Conservation (phyloP, 2,797 vertebrate genomes). For the Hemibagrus guttatus region DNA sequence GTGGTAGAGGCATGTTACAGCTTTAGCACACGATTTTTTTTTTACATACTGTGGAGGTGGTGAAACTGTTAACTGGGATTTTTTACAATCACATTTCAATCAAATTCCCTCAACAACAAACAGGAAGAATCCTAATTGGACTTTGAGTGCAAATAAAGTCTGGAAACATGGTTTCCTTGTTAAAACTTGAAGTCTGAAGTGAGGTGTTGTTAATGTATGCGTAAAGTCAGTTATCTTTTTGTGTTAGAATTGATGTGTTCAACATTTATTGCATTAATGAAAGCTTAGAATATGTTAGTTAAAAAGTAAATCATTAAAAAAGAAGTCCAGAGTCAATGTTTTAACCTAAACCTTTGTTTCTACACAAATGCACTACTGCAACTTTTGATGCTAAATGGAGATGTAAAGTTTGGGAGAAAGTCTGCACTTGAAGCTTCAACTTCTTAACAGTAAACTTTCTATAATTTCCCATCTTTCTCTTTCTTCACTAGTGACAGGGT, state of each 20-base stretch:
- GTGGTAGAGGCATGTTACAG: neutral
- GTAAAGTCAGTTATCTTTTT: neutral
- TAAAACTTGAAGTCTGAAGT: neutral
- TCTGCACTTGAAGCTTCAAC: neutral
- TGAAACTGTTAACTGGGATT: neutral
- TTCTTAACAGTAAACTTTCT: neutral
- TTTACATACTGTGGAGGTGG: neutral
- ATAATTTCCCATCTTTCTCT: neutral
- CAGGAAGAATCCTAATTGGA: neutral
- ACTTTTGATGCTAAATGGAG: neutral
- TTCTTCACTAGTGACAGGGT: neutral
- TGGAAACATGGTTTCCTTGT: neutral
- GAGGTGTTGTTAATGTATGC: neutral
- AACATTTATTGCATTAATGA: neutral
- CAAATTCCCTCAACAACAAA: neutral
- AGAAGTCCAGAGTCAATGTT: neutral
- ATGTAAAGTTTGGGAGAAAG: neutral
- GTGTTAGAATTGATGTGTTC: neutral
- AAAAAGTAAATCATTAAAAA: neutral
- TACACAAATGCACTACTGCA: neutral
- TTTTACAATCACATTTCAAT: neutral
- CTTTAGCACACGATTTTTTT: neutral
- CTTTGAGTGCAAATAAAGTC: neutral
- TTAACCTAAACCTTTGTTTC: neutral
- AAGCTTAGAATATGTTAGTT: neutral